Conservation (phyloP, 2,797 vertebrate species). For the Euphonia xanthogaster region DNA sequence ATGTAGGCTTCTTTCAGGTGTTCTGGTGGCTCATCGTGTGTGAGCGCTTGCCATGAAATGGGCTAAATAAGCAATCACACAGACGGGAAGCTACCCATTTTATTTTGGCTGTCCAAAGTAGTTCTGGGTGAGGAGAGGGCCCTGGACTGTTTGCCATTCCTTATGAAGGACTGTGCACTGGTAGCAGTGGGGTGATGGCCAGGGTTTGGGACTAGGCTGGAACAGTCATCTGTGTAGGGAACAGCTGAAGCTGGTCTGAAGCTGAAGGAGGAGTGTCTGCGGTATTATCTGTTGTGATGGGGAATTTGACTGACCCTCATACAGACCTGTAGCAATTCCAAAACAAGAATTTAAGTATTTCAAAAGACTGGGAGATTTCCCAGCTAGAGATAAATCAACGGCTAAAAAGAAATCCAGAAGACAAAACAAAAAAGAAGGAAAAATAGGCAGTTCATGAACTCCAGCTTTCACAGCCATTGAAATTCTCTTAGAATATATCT, state of each 20-base stretch:
- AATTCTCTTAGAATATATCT: background rate
- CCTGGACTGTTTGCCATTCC: background rate
- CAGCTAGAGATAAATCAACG: constrained; percentile 50
- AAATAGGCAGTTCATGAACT: constrained; percentile 46
- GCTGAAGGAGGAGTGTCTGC: background rate
- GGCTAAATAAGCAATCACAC: background rate
- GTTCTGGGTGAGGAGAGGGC: background rate
- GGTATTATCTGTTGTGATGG: background rate
- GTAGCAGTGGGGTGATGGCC: background rate
- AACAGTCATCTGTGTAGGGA: background rate
- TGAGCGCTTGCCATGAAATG: background rate
- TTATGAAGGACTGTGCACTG: background rate
- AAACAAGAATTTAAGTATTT: constrained; percentile 11
- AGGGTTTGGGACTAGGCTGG: background rate
- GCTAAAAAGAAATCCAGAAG: constrained; percentile 43
- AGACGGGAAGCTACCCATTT: background rate
- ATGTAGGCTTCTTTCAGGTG: background rate
- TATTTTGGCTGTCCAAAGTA: background rate
- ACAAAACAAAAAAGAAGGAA: constrained; percentile 47
- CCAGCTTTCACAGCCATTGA: background rate
- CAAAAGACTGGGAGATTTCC: constrained; percentile 43
- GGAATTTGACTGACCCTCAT: constrained; percentile 6
- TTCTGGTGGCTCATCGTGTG: background rate
- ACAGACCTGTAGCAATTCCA: constrained; percentile 9
- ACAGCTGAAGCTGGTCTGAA: constrained; percentile 4